phyloP scores from a whole-genome alignment of 2,113 vertebrate species.

The Solea solea region DNA sequence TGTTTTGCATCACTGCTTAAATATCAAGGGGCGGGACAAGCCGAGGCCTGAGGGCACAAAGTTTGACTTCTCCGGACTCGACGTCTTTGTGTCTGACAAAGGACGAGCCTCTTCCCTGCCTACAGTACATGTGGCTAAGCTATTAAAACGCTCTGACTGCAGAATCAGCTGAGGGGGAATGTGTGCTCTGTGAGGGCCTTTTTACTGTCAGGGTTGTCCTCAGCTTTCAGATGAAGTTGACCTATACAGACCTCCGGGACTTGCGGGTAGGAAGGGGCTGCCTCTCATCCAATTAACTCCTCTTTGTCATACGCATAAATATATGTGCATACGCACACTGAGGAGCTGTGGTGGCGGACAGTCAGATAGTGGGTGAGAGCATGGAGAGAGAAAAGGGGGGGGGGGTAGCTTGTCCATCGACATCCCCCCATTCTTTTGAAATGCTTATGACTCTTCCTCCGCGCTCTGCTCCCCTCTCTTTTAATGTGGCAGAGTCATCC shows the following conservation, averaged over 20 bases:
- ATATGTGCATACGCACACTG: conserved; percentile 6
- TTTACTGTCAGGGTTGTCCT: conserved; percentile 34
- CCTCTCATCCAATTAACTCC: conserved; percentile 65
- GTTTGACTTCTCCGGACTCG: conserved; percentile 20
- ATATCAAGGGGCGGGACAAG: conserved; percentile 4
- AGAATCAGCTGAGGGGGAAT: conserved; percentile 10
- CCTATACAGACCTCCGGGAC: conserved; percentile 52
- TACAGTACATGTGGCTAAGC: conserved; percentile 15
- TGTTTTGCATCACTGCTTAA: conserved; percentile 18
- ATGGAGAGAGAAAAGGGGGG: conserved; percentile 14
- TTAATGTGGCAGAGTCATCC: conserved; percentile 77
- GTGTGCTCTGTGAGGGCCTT: conserved; percentile 12
- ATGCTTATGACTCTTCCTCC: conserved; percentile 73
- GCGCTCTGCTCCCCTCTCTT: conserved; percentile 65
- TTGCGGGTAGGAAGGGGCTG: conserved; percentile 39
- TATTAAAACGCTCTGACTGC: conserved; percentile 6
- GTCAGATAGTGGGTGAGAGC: conserved; percentile 43
- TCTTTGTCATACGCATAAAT: conserved; percentile 39
- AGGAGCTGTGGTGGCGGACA: conserved; percentile 22
- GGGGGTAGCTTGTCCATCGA: conserved; percentile 49
- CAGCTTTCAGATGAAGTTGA: conserved; percentile 45
- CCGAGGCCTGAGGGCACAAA: conserved; percentile 17
- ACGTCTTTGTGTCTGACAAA: conserved; percentile 10
- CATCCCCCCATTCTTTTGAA: conserved; percentile 73
- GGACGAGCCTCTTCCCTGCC: conserved; percentile 6